Conservation (phyloP, 2,888 invertebrate genomes). For the Nomada fabriciana region DNA sequence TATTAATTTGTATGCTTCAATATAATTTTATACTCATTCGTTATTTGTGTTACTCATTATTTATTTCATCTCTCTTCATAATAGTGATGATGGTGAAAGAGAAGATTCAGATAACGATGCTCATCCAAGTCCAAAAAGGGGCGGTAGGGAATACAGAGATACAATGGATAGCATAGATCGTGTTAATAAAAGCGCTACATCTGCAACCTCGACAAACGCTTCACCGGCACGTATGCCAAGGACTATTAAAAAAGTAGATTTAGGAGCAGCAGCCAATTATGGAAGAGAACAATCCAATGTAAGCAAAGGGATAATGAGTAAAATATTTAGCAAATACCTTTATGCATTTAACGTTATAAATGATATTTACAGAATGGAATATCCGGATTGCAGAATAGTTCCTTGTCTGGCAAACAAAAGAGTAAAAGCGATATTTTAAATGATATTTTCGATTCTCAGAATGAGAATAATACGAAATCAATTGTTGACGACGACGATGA, state of each 20-base stretch:
- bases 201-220: conserved; percentile 82
- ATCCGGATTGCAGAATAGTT: conserved; percentile 65
- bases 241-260: conserved; percentile 86
- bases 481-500: conserved; percentile 85
- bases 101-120: conserved; percentile 90
- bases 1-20: conserved; percentile 7
- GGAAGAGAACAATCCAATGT: conserved; percentile 85
- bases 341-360: neutral
- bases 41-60: neutral
- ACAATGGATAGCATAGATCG: conserved; percentile 81
- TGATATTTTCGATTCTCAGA: conserved; percentile 81
- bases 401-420: conserved; percentile 72
- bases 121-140: conserved; percentile 83
- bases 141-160: conserved; percentile 87
- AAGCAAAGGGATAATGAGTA: conserved; percentile 27
- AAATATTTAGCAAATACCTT: conserved; percentile 5
- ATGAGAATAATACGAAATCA: conserved; percentile 71
- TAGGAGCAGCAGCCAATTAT: conserved; percentile 90
- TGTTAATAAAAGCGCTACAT: conserved; percentile 77
- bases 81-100: conserved; percentile 87
- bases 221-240: conserved; percentile 84
- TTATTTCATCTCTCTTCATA: neutral
- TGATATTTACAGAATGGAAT: conserved; percentile 68
- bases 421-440: conserved; percentile 79
- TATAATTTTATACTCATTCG: neutral